phyloP scores from a whole-genome alignment of 2,113 vertebrate species.

The Athene cunicularia region DNA sequence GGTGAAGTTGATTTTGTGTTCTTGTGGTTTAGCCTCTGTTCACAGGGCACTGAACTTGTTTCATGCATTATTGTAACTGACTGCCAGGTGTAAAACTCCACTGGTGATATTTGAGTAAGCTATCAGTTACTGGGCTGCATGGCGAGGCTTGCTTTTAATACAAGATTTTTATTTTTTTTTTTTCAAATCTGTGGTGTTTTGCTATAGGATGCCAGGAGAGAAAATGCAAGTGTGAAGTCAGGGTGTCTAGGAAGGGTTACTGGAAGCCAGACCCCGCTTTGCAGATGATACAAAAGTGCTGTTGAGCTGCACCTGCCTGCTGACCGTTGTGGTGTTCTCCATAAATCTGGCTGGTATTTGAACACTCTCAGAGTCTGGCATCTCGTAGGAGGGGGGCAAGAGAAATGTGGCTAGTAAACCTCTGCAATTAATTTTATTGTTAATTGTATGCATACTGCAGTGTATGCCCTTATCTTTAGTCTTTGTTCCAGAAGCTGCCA shows the following conservation, averaged over 20 bases:
- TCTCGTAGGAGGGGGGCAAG: neutral
- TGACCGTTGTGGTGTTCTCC: neutral
- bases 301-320: neutral
- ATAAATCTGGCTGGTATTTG: neutral
- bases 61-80: rapidly evolving
- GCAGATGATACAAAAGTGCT: rapidly evolving
- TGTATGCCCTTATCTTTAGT: neutral
- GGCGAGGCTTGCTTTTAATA: neutral
- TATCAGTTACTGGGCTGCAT: rapidly evolving
- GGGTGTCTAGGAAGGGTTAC: rapidly evolving
- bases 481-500: neutral
- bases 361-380: rapidly evolving
- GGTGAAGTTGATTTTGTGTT: neutral
- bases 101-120: too few species aligned
- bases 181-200: neutral
- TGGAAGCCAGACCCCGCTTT: neutral
- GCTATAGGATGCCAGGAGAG: neutral
- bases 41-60: too few species aligned
- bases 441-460: neutral
- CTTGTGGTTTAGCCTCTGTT: too few species aligned
- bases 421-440: too few species aligned
- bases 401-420: neutral
- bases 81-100: neutral
- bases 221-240: too few species aligned
- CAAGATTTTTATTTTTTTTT: rapidly evolving